Evolutionary conservation across 1,140 invertebrate species (phyloP).

Genomic region (Dendroctonus ponderosae): DNA sequence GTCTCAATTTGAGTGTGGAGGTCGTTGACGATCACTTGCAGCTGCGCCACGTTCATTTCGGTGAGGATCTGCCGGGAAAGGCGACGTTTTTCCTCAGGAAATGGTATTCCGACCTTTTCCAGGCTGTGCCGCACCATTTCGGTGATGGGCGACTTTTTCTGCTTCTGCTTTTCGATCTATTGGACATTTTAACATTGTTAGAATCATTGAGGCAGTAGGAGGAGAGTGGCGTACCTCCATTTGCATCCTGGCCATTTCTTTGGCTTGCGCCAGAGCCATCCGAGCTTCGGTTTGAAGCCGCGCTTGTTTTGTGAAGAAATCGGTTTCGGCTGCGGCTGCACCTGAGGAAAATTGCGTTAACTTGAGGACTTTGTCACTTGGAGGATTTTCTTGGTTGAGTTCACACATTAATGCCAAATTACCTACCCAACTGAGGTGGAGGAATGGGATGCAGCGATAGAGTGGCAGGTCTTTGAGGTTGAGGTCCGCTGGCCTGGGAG

Average conservation of each 20-base stretch:
- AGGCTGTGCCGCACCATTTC: slow-evolving; percentile 77
- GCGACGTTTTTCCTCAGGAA: slow-evolving; percentile 76
- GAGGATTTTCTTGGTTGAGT: no score
- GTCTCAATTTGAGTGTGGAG: slow-evolving; percentile 90
- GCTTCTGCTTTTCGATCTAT: slow-evolving; percentile 69
- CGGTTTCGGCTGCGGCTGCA: slow-evolving; percentile 54
- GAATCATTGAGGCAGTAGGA: not conserved
- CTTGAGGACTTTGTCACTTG: not conserved
- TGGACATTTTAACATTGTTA: not conserved
- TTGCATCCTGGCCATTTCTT: slow-evolving; percentile 90
- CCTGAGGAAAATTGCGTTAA: slow-evolving; percentile 9
- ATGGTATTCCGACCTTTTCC: slow-evolving; percentile 79
- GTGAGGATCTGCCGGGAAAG: slow-evolving; percentile 80
- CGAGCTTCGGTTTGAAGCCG: slow-evolving; percentile 85
- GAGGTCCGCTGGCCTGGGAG: slow-evolving; percentile 18
- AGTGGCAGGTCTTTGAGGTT: slow-evolving; percentile 45
- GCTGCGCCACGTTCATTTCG: slow-evolving; percentile 91
- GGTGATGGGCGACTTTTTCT: slow-evolving; percentile 80
- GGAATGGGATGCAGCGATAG: slow-evolving; percentile 44
- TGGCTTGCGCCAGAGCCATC: slow-evolving; percentile 84
- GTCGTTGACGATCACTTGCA: slow-evolving; percentile 94
- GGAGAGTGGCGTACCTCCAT: slow-evolving; percentile 67
- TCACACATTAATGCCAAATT: not conserved
- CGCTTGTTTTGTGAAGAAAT: slow-evolving; percentile 79
- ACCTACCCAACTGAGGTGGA: slow-evolving; percentile 7